Evolutionary conservation across 2,113 vertebrate genomes (phyloP), one percentile per base, ranked within the genome.

Genomic region (Eidolon helvum): DNA sequence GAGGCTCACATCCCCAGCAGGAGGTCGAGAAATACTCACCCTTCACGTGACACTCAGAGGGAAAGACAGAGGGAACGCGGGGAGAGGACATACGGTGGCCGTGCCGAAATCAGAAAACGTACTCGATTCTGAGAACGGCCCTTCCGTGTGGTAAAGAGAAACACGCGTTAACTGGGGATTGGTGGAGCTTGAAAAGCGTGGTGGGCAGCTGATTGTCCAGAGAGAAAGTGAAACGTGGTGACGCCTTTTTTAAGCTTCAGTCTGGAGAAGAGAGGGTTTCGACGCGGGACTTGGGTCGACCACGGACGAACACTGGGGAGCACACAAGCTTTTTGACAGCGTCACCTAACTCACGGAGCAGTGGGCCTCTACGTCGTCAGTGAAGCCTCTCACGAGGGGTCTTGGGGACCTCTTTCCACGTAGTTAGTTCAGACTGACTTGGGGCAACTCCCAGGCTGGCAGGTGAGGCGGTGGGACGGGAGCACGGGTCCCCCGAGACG

Each of bases 141-240:
- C 53, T 30, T 68, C 35, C 0, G 48, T 7, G 0, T 7, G 2
- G 4, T 9, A 26, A 50, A 22, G 65, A 16, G 65, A 65, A n/a
- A 33, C 21, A 1, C 0, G 10, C 3, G 0, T 2, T 0, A 1
- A 1, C 1, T 0, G 24, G 61, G 26, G 55, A 10, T 21, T 0
- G 2, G 68, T 7, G 35, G 21, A 18, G 55, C 9, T 35, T 26
- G 66, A 14, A 1, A 2, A 69, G 38, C 4, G 0, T 0, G 6
- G 43, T 0, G 0, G 7, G 4, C 0, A 2, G 4, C 55, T 5
- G 1, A 4, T 3, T 9, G 1, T 19, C n/a, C 6, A 5, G 71
- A 38, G 24, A 65, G 74, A 59, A 30, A 65, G 16, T 28, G 40
- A 89, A n/a, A 10, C 4, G 1, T 33, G 0, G 0, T 0, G 53